phyloP scores from a whole-genome alignment of 2,888 invertebrate genomes.

The Latrodectus hesperus region DNA sequence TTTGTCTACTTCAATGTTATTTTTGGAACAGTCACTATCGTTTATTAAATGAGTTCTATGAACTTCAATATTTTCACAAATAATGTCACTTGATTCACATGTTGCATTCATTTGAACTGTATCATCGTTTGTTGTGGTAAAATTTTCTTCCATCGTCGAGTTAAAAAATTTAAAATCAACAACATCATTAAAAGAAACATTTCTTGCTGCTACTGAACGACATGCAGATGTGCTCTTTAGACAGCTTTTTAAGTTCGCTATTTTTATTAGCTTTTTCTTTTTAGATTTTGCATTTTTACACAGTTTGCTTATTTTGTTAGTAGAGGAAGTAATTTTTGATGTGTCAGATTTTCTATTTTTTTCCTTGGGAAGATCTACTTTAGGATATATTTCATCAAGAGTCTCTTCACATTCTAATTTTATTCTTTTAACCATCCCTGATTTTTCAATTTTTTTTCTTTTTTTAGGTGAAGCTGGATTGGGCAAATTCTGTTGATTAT shows the following conservation, averaged over 20 bases:
- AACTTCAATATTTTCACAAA: not conserved
- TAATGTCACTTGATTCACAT: not conserved
- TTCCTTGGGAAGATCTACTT: not conserved
- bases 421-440: not conserved
- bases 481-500: too few relatives aligned
- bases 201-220: not conserved
- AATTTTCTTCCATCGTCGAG: not conserved
- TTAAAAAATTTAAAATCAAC: slow-evolving; percentile 18
- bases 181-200: slow-evolving; percentile 34
- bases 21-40: not conserved
- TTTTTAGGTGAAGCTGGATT: not conserved
- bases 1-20: too few relatives aligned
- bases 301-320: not conserved
- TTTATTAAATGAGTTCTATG: not conserved
- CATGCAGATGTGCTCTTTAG: not conserved
- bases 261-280: not conserved
- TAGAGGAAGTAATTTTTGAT: not conserved
- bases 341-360: not conserved
- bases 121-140: too few relatives aligned
- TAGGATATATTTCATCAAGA: not conserved
- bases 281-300: not conserved
- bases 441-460: not conserved
- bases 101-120: not conserved
- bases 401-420: not conserved
- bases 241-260: slow-evolving; percentile 7